These are phyloP conservation scores for Pontoporia blainvillei DNA, from an alignment of 2,113 vertebrate species.

Conservation along the genomic window DNA sequence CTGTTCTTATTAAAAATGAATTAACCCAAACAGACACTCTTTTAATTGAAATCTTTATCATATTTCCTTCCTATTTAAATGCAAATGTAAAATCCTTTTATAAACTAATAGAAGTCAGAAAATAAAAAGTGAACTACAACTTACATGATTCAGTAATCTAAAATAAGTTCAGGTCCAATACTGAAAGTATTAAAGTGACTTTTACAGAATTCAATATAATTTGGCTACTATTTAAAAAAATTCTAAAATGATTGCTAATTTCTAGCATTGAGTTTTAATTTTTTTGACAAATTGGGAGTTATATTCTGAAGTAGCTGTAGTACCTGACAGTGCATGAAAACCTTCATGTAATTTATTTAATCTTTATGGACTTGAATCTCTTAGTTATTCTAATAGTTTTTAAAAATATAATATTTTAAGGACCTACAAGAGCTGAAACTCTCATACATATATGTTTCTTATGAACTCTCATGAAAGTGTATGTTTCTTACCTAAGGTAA, in stretches of 20 bases:
- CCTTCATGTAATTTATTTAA: neutral
- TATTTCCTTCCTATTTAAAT: conserved; percentile 83
- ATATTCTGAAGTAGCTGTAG: neutral
- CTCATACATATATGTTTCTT: neutral
- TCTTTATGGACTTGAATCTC: neutral
- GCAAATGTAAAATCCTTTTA: conserved; percentile 81
- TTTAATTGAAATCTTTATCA: conserved; percentile 84
- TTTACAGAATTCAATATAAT: neutral
- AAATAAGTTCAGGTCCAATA: conserved; percentile 56
- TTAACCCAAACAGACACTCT: conserved; percentile 79
- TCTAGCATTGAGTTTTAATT: neutral
- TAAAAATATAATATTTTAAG: neutral
- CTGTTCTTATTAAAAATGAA: conserved; percentile 83
- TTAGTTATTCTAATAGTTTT: neutral
- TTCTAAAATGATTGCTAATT: neutral
- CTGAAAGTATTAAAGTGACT: conserved; percentile 33
- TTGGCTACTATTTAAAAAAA: neutral
- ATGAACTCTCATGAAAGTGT: neutral
- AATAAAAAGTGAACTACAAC: conserved; percentile 49
- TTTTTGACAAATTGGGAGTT: neutral
- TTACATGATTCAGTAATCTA: conserved; percentile 64
- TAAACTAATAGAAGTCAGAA: conserved; percentile 80
- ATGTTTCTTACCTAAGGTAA: neutral
- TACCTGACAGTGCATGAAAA: neutral
- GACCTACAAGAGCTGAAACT: neutral